Conservation (phyloP, 2,797 vertebrate species). For the Pantherophis alleghaniensis region DNA sequence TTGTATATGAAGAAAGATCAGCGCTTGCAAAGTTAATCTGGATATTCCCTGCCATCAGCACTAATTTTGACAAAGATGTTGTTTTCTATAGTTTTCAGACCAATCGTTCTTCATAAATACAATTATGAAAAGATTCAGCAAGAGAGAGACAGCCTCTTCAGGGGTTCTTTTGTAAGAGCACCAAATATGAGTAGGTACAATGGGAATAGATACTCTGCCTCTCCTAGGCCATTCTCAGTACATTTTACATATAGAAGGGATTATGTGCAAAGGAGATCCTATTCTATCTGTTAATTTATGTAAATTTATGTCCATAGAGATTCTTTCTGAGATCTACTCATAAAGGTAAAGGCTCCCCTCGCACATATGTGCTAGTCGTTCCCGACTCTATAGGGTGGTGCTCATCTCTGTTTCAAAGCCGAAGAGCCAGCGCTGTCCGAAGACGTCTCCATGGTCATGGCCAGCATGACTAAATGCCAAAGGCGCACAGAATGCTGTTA, state of each 20-base stretch:
- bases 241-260: background rate
- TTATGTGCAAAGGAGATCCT: background rate
- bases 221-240: background rate
- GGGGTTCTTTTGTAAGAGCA: background rate
- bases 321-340: background rate
- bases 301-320: background rate
- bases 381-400: too few relatives aligned
- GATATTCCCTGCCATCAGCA: slow-evolving; percentile 38
- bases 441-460: too few relatives aligned
- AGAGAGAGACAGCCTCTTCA: background rate
- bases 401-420: too few relatives aligned
- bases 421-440: too few relatives aligned
- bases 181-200: background rate
- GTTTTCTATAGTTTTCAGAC: slow-evolving; percentile 39
- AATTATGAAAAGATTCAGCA: background rate
- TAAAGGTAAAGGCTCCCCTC: too few relatives aligned
- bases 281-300: background rate
- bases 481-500: too few relatives aligned
- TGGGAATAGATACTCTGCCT: background rate
- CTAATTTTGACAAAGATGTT: slow-evolving; percentile 42
- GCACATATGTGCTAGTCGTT: too few relatives aligned
- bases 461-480: too few relatives aligned
- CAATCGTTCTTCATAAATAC: background rate
- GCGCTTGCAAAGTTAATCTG: background rate
- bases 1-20: background rate